A percentile compares a stretch with the other conserved stretches of the same genome.
These are phyloP conservation scores for Phaonia tiefii DNA, from an alignment of 2,888 invertebrate species.

Conservation along the genomic window DNA sequence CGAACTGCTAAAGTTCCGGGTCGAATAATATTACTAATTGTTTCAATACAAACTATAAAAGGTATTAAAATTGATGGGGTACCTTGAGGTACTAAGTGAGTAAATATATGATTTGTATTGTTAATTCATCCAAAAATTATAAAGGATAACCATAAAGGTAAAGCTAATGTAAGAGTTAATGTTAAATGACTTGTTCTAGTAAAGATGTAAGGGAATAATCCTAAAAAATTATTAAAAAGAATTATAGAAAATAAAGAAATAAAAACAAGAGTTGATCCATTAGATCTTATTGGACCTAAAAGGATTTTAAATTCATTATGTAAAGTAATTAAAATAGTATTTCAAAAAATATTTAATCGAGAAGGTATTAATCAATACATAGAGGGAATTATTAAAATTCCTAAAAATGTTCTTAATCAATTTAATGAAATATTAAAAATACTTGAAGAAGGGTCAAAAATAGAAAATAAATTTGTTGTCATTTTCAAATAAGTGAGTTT, in stretches of 20 bases:
- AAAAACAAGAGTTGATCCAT: slow-evolving; percentile 55
- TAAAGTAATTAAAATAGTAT: slow-evolving; percentile 68
- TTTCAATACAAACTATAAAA: slow-evolving; percentile 89
- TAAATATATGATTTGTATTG: slow-evolving; percentile 84
- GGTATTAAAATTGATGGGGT: slow-evolving; percentile 84
- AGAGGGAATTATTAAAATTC: slow-evolving; percentile 79
- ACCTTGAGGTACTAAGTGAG: slow-evolving; percentile 86
- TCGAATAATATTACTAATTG: slow-evolving; percentile 87
- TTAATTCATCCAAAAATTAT: slow-evolving; percentile 85
- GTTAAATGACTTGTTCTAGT: slow-evolving; percentile 79
- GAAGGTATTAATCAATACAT: slow-evolving; percentile 82
- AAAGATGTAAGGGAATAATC: slow-evolving; percentile 77
- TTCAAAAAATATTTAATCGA: slow-evolving; percentile 82
- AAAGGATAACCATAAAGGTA: slow-evolving; percentile 85
- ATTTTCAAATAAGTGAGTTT: slow-evolving; percentile 82
- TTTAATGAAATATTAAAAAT: slow-evolving; percentile 82
- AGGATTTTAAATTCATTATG: slow-evolving; percentile 77
- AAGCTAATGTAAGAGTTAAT: slow-evolving; percentile 83
- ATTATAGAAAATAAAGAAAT: slow-evolving; percentile 72
- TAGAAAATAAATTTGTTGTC: slow-evolving; percentile 86
- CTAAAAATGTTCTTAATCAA: slow-evolving; percentile 83
- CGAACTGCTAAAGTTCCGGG: slow-evolving; percentile 87
- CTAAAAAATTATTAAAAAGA: slow-evolving; percentile 86
- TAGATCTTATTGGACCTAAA: slow-evolving; percentile 43
- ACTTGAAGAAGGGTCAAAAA: slow-evolving; percentile 85